Percentiles rank a stretch among this genome's conserved stretches.
Conservation (phyloP, 2,113 vertebrate genomes). For the Oplegnathus fasciatus region DNA sequence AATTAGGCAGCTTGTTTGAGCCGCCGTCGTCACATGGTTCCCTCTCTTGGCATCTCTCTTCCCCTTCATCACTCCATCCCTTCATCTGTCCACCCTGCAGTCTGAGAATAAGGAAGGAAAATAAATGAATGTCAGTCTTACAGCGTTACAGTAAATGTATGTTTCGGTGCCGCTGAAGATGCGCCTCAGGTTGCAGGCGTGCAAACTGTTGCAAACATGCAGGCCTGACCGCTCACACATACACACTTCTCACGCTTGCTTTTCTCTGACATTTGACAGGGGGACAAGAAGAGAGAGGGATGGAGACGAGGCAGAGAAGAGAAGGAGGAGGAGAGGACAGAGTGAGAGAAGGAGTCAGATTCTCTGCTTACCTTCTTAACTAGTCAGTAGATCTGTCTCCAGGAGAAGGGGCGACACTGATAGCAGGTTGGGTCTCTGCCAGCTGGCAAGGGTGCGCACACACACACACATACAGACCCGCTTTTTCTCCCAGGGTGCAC, state of each 20-base stretch:
- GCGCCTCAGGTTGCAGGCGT: not conserved
- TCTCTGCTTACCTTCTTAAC: conserved; percentile 57
- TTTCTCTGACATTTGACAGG: conserved; percentile 55
- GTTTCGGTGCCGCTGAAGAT: conserved; percentile 25
- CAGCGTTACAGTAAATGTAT: conserved; percentile 22
- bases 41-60: conserved; percentile 55
- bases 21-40: conserved; percentile 57
- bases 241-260: not conserved
- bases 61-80: conserved; percentile 63
- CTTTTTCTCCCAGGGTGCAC: conserved; percentile 36
- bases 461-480: conserved; percentile 38
- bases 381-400: conserved; percentile 65
- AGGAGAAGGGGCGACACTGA: conserved; percentile 58
- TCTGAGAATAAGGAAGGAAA: conserved; percentile 39
- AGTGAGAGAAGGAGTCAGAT: conserved; percentile 41
- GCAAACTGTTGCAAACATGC: conserved; percentile 25
- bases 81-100: conserved; percentile 67
- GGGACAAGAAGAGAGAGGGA: conserved; percentile 28
- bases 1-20: conserved; percentile 80
- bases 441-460: conserved; percentile 47
- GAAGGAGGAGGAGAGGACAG: conserved; percentile 4
- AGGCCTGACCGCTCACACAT: not conserved
- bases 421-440: conserved; percentile 64
- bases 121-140: conserved; percentile 55
- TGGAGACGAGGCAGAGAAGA: conserved; percentile 19